phyloP scores from a whole-genome alignment of 2,888 invertebrate species.

The Dione juno region DNA sequence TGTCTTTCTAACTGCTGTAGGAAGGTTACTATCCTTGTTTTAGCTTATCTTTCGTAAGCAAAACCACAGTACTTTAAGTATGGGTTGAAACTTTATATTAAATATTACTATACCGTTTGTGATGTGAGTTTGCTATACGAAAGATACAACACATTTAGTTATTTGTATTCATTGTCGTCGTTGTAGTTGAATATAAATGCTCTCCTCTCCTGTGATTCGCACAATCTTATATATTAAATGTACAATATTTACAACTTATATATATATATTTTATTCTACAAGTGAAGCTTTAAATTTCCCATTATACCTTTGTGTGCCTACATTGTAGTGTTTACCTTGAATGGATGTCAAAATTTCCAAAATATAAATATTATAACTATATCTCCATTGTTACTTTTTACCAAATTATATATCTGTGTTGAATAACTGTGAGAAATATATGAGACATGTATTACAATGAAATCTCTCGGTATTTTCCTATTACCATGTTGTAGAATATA shows the following conservation, averaged over 20 bases:
- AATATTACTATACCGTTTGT: background rate
- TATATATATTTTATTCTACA: constrained; percentile 41
- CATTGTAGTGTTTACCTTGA: constrained; percentile 39
- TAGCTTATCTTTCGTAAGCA: background rate
- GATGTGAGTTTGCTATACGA: constrained; percentile 3
- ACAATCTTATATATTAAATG: constrained; percentile 35
- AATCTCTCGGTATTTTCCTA: constrained; percentile 32
- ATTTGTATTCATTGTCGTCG: constrained; percentile 16
- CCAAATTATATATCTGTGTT: constrained; percentile 32
- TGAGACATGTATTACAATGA: background rate
- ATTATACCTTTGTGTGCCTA: constrained; percentile 49
- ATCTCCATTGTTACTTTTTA: constrained; percentile 30
- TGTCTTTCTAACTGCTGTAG: constrained; percentile 32
- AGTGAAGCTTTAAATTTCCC: constrained; percentile 49
- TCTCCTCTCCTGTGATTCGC: constrained; percentile 40
- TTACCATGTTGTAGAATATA: constrained; percentile 27
- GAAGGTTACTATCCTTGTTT: constrained; percentile 4
- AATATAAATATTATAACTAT: constrained; percentile 16
- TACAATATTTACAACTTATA: constrained; percentile 34
- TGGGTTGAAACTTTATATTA: background rate
- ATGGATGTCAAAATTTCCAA: constrained; percentile 31
- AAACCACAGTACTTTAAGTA: background rate
- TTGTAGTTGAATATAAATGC: constrained; percentile 23
- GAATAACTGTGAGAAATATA: constrained; percentile 23
- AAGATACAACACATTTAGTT: background rate